Conservation (phyloP, 2,113 vertebrate species). For the Pygoscelis antarcticus region DNA sequence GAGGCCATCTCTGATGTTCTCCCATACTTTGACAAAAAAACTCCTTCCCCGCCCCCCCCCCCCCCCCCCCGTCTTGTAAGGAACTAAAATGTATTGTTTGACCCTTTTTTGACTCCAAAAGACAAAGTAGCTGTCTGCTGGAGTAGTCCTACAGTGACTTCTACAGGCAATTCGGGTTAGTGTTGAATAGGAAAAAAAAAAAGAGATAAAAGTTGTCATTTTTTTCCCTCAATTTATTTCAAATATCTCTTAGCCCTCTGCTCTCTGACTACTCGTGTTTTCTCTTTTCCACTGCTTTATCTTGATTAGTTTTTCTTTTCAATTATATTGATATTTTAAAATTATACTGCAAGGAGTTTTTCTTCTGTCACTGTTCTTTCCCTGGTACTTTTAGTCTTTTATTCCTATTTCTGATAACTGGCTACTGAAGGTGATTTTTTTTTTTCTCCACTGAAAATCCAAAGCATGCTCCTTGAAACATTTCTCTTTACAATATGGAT, state of each 20-base stretch:
- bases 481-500: background rate
- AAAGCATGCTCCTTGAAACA: background rate
- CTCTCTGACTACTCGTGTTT: background rate
- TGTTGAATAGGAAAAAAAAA: background rate
- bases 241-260: background rate
- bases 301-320: background rate
- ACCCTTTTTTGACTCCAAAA: background rate
- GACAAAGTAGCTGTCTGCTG: background rate
- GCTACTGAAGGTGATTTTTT: background rate
- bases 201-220: background rate
- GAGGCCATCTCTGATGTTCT: background rate
- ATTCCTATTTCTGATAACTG: background rate
- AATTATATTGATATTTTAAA: background rate
- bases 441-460: background rate
- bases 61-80: background rate
- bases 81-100: background rate
- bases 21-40: background rate
- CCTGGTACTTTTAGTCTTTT: background rate
- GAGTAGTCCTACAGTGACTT: background rate
- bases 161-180: background rate
- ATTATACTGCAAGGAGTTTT: background rate
- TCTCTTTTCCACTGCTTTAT: background rate
- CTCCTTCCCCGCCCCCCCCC: too few relatives aligned
- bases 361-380: background rate
- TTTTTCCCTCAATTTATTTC: background rate